Evolutionary conservation across 2,113 vertebrate genomes (phyloP), one percentile per base, ranked within the genome.

Genomic region (Toxotes jaculatrix): DNA sequence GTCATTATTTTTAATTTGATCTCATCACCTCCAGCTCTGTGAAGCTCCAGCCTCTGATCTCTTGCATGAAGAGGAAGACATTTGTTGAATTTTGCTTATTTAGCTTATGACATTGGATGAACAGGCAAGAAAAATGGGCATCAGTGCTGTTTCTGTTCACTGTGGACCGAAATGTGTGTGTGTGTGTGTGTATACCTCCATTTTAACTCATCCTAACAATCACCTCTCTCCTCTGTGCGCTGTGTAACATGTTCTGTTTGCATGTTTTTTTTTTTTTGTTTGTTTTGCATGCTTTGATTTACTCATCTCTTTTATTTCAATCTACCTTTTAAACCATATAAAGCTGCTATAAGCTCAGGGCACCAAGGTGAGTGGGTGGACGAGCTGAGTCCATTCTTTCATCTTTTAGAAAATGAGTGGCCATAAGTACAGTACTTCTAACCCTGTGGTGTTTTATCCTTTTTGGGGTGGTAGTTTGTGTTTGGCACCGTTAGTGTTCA

Each of bases 271-370:
- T 27, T 27, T 27, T 27, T 27, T 27, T 27, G 27, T 27, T 88
- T 62, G 32, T 89, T 88, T 87, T 91, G 91, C 84, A 85, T 89
- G 86, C 88, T 92, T 88, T 92, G 7, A 89, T 93, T 90, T 77
- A 69, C 77, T 60, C 69, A 68, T 93, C 61, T 91, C 74, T 89
- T 92, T 88, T 89, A 91, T 89, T 94, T 88, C 60, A 87, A 92
- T 89, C 73, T 60, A 88, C 72, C 74, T 42, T 79, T 90, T 88
- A 61, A 91, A 93, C 87, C 90, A 77, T 36, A 63, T 85, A 91
- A 93, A 95, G 94, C 94, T 81, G 95, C 94, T 92, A 86, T 92
- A 94, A 89, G 78, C 80, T 94, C 94, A 91, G 93, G 79, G 88
- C 84, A 74, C 9, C 67, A 78, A 82, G 94, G 95, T 95, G 90